These are phyloP conservation scores for Ptilodon capucinus DNA, from an alignment of 2,888 invertebrate genomes.

Conservation along the genomic window DNA sequence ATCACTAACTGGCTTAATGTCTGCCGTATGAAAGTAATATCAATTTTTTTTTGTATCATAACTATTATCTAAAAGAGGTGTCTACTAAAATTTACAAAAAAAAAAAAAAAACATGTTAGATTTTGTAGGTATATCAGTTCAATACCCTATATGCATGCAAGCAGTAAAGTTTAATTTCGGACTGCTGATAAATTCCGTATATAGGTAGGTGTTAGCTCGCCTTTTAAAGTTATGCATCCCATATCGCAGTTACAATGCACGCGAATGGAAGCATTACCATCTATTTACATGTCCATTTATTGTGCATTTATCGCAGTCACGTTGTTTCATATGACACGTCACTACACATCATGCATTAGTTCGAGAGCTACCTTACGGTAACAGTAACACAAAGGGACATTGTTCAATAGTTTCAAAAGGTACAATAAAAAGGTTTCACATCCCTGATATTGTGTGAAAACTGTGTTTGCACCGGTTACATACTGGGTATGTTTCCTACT, in stretches of 20 bases:
- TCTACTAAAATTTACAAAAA: too few relatives aligned
- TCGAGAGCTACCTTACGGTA: neutral
- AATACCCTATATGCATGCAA: too few relatives aligned
- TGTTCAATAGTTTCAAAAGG: neutral
- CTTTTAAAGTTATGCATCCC: neutral
- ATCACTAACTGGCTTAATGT: too few relatives aligned
- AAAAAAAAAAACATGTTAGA: too few relatives aligned
- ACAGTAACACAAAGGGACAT: neutral
- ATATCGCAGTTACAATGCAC: neutral
- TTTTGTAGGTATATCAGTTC: too few relatives aligned
- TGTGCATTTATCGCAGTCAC: conserved; percentile 22
- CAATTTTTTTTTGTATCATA: too few relatives aligned
- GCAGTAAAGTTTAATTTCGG: too few relatives aligned
- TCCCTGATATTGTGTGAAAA: neutral
- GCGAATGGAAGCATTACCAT: conserved; percentile 1
- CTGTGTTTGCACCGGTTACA: neutral
- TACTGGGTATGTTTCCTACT: conserved; percentile 1
- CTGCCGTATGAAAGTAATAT: too few relatives aligned
- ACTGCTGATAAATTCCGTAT: neutral
- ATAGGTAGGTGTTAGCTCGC: neutral
- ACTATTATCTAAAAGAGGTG: too few relatives aligned
- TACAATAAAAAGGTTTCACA: neutral
- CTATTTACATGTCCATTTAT: conserved; percentile 14
- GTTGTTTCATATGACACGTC: conserved; percentile 16
- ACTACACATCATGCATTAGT: conserved; percentile 16